Evolutionary conservation across 2,888 invertebrate species (phyloP), one percentile per base, ranked within the genome.

Genomic region (Thysanoteuthis rhombus): DNA sequence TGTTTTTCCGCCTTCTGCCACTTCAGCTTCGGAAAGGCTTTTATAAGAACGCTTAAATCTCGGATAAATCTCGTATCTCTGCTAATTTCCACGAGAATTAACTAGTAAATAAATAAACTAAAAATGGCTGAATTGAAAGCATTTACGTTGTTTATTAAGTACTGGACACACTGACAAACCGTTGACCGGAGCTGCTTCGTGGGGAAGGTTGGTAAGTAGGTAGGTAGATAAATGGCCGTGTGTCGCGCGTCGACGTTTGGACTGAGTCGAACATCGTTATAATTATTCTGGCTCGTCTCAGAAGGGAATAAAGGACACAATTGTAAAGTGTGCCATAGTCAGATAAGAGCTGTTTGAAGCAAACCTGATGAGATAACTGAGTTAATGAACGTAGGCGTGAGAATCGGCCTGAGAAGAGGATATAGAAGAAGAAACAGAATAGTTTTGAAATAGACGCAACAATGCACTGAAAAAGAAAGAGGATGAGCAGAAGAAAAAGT

Each of bases 291-390:
- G 75, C 75, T 75, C 75, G 75, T n/a, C 36, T 75, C 75, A 75
- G 75, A 75, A 1, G 75, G 75, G 75, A 75, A 75, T 75, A 75
- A 75, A 75, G n/a, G 75, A 75, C 75, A 75, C n/a, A 36, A n/a
- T 36, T n/a, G 75, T 75, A 75, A 75, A n/a, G 75, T 75, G 75
- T 75, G 75, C n/a, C 75, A n/a, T 75, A n/a, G 75, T 75, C 75
- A 75, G 75, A 75, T 75, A 75, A 75, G 75, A 75, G n/a, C n/a
- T 75, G 75, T 75, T 75, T 75, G 75, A 75, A 75, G 75, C n/a
- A 75, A 75, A 75, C 75, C 75, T 75, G 75, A 75, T 75, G 75
- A 75, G 75, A 75, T 75, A 58, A 58, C n/a, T 75, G 75, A 75
- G 75, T 75, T 75, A 75, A 75, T 75, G 75, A 75, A 75, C 12